Evolutionary conservation across 2,888 invertebrate genomes (phyloP), one percentile per base, ranked within the genome.

Genomic region (Cheilosia urbana): DNA sequence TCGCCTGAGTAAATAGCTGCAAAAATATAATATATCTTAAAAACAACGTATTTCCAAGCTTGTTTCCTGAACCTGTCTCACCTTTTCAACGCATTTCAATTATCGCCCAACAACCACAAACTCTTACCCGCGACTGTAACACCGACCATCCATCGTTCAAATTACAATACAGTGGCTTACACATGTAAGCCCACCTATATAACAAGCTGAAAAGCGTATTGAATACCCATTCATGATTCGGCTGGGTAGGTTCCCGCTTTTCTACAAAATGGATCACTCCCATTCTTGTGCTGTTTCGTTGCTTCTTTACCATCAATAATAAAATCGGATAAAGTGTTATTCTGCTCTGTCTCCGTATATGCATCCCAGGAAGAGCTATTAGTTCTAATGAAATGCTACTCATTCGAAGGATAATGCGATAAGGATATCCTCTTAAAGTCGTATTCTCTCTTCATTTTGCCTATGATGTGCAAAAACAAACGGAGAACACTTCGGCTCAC

Each of bases 381-480:
- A 85, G 80, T 63, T 9, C 62, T 80, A 85, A 85, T 85, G 76
- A 80, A 85, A 85, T 51, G 71, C 65, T 85, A 65, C 71, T 72
- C 66, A 85, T 80, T 85, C 80, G 60, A 80, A 80, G 76, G 76
- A 80, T 80, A 85, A 85, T 71, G 19, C 62, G 84, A 85, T 85
- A 80, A 80, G 71, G 57, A 84, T 75, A 34, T 53, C 37, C 63
- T 80, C 71, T 66, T 66, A 30, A 71, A 71, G 30, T 73, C 49
- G 68, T 65, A 4, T 82, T 15, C 15, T 57, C 24, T 30, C 15
- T 30, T 49, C 57, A 13, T 66, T 75, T 42, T 24, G 24, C n/a
- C 11, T 47, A 2, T 37, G 21, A 2, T 37, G 17, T 17, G 13
- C 45, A 53, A 51, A 40, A 60, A 55, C 63, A 68, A 60, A 45